A percentile compares a stretch with the other conserved stretches of the same genome.
Evolutionary conservation across 2,888 invertebrate genomes (phyloP).

Genomic region (Drosophila conformis): DNA sequence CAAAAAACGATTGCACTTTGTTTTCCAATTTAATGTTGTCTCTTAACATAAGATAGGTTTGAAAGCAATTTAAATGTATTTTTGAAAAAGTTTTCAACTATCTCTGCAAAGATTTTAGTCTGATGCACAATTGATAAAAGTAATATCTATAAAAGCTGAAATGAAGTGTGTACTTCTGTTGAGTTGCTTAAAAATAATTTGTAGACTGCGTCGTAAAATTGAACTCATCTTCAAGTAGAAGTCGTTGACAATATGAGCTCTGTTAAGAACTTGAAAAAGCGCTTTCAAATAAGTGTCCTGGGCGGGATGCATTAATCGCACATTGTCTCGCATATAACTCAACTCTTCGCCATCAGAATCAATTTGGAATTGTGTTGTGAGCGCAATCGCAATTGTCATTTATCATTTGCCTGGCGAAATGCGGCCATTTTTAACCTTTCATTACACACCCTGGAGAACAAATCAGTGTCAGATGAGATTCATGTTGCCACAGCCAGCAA

Average conservation of each 20-base stretch:
- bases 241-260: neutral
- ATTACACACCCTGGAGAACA: conserved; percentile 61
- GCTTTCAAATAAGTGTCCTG: neutral
- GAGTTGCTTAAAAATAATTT: conserved; percentile 1
- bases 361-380: conserved; percentile 39
- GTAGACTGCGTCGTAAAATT: neutral
- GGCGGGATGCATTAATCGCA: conserved; percentile 36
- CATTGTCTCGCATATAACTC: conserved; percentile 31
- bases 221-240: neutral
- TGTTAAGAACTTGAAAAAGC: conserved; percentile 10
- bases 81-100: neutral
- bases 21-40: neutral
- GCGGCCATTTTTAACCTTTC: conserved; percentile 61
- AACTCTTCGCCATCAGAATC: conserved; percentile 46
- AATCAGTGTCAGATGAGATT: conserved; percentile 51
- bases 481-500: conserved; percentile 18
- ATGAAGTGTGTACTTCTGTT: neutral
- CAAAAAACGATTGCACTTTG: neutral
- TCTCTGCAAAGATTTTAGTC: neutral
- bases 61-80: neutral
- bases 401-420: conserved; percentile 52
- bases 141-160: neutral
- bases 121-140: neutral
- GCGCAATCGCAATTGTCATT: conserved; percentile 53
- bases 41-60: too few species aligned